Evolutionary conservation across 2,888 invertebrate species (phyloP), one percentile per base, ranked within the genome.

Genomic region (Falcaria lacertinaria): DNA sequence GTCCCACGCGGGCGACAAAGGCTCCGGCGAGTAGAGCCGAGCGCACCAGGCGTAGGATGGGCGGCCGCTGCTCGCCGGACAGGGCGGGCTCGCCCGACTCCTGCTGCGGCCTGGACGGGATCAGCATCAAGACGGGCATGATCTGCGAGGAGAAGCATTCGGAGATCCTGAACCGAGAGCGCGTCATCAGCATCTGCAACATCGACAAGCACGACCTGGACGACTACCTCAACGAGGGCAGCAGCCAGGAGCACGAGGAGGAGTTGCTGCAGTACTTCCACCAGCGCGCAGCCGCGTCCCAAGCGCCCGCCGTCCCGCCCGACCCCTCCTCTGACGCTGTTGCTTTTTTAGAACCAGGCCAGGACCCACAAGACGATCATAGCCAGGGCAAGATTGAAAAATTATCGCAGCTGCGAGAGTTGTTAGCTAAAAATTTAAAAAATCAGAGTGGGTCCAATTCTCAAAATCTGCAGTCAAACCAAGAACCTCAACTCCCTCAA

Each of bases 201-300:
- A 93, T 95, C 68, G 94, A 94, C 73, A 94, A 94, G 61, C 95
- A 95, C 76, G 94, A 94, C 50, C 83, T 96, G 51, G 95, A 95
- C 74, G 95, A 95, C 80, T 96, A 95, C 74, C 88, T 96, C 54
- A 93, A 94, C 74, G 93, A 93, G 53, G 94, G 94, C 50, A 84
- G 73, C 67, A 94, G 95, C 69, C 95, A 94, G 65, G 95, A 94
- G 69, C 96, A 96, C 76, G 95, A 95, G 69, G 95, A 95, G 70
- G 96, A 96, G 81, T 82, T 96, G 61, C 90, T 95, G 74, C 94
- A 95, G 82, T 96, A 96, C 84, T 96, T 96, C 80, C 94, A 92
- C 53, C 92, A 92, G 41, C 70, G 75, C 36, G 74, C 76, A 41
- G 74, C 77, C 54, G 80, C 81, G n/a, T 60, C 62, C 2, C 47